Evolutionary conservation across 2,797 vertebrate genomes (phyloP), one percentile per base, ranked within the genome.

Genomic region (Rhodeus uyekii): DNA sequence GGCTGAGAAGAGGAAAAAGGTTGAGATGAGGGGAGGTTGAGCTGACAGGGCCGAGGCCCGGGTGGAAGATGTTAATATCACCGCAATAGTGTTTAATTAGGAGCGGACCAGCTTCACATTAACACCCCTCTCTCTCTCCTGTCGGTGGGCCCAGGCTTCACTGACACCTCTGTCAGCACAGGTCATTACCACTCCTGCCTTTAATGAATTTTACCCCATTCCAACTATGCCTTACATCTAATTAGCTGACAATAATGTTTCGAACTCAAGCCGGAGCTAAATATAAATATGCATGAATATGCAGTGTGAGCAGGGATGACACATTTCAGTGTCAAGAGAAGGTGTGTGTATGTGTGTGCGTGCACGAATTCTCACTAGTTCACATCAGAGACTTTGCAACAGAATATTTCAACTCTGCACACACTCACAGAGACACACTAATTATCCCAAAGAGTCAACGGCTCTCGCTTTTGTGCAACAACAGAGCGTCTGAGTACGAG

Each of bases 281-380:
- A 97, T 97, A 98, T 99, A 98, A 98, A 98, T 99, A 98, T 97
- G 97, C 97, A 98, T 98, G 98, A 98, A 96, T 96, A 96, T 95
- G 95, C 93, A 95, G 95, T 87, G 92, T 87, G 88, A 71, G 83
- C 63, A 74, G 38, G 78, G 87, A 86, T 94, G 93, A 96, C 96
- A 97, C 95, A 94, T 97, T 95, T 94, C 93, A 92, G 93, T 84
- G 84, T 87, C 84, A 86, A 93, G 92, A 87, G 91, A 92, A 86
- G 94, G 88, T 77, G 88, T 89, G 71, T 80, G 42, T 48, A n/a
- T n/a, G 38, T 44, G 65, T 39, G 58, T 27, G 82, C 5, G 46
- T 4, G 73, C 9, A 34, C 18, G 27, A 53, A 69, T 69, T 90
- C 87, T 86, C 88, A 90, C 90, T 80, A 89, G 90, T 93, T 93